A percentile compares a stretch with the other conserved stretches of the same genome.
Conservation (phyloP, 2,113 vertebrate genomes). For the Tupaia chinensis region DNA sequence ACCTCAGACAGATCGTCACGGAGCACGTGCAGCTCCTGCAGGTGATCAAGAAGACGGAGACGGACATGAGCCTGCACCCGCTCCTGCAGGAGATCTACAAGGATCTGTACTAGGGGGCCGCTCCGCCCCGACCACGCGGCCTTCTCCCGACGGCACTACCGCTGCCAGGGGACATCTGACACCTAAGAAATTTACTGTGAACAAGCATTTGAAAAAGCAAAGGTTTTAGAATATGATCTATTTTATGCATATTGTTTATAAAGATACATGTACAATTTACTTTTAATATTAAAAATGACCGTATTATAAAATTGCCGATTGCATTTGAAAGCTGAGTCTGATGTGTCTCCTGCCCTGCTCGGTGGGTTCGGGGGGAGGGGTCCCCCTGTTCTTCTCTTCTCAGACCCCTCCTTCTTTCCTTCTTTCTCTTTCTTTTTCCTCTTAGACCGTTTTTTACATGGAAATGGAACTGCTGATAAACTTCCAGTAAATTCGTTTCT, state of each 20-base stretch:
- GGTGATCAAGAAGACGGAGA: constrained; percentile 96
- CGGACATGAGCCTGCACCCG: constrained; percentile 96
- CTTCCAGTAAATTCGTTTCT: constrained; percentile 39
- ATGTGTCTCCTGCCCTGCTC: neutral
- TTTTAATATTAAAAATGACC: constrained; percentile 93
- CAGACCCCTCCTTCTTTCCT: too few relatives aligned
- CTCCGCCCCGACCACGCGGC: constrained; percentile 74
- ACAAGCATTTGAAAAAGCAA: constrained; percentile 86
- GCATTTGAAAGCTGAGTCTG: constrained; percentile 82
- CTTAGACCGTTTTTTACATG: neutral
- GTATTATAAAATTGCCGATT: constrained; percentile 84
- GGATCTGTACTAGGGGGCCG: constrained; percentile 94
- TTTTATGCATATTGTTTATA: constrained; percentile 94
- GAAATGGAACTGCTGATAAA: neutral
- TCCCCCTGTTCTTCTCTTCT: neutral
- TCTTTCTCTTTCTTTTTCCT: neutral
- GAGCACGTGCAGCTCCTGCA: constrained; percentile 97
- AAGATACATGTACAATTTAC: constrained; percentile 92
- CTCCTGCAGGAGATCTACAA: constrained; percentile 99
- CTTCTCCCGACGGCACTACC: constrained; percentile 90
- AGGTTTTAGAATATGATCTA: constrained; percentile 90
- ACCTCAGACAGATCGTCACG: constrained; percentile 98
- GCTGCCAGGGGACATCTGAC: constrained; percentile 87
- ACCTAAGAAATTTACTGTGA: constrained; percentile 90
- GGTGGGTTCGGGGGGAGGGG: too few relatives aligned